Percentiles rank a stretch among this genome's conserved stretches.
phyloP scores from a whole-genome alignment of 2,797 vertebrate species.

The Enoplosus armatus region DNA sequence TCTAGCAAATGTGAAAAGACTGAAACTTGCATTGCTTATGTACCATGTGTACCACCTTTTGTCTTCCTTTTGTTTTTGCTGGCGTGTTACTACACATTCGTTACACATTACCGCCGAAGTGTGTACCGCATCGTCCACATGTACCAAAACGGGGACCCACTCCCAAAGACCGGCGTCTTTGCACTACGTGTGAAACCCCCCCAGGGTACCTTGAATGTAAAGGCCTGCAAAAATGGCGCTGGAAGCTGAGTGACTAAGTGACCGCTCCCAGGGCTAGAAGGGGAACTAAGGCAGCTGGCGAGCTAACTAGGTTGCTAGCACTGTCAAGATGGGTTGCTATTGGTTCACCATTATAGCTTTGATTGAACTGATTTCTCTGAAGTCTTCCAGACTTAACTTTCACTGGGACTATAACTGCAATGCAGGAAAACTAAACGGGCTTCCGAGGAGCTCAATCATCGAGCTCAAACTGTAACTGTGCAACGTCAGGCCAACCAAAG shows the following conservation, averaged over 20 bases:
- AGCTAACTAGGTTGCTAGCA: not conserved
- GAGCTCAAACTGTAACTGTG: too few species aligned
- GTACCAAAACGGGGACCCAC: not conserved
- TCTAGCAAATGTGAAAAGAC: not conserved
- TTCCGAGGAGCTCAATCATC: not conserved
- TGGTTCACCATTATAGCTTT: too few species aligned
- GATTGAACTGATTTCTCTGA: too few species aligned
- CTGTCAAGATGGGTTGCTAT: too few species aligned
- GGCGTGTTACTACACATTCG: too few species aligned
- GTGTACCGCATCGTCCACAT: too few species aligned
- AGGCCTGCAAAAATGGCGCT: not conserved
- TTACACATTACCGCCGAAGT: too few species aligned
- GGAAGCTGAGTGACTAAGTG: not conserved
- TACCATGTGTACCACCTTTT: too few species aligned
- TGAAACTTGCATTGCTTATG: too few species aligned
- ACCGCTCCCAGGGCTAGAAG: not conserved
- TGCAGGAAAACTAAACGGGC: not conserved
- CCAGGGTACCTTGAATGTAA: not conserved
- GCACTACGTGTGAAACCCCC: not conserved
- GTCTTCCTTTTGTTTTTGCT: too few species aligned
- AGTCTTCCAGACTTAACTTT: too few species aligned
- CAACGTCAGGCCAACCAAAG: too few species aligned
- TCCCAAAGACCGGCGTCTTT: not conserved
- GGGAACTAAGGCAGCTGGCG: not conserved
- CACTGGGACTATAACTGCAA: not conserved